A percentile compares a stretch with the other conserved stretches of the same genome.
These are phyloP conservation scores for Platycercus adscitus DNA, from an alignment of 2,113 vertebrate genomes.

Conservation along the genomic window DNA sequence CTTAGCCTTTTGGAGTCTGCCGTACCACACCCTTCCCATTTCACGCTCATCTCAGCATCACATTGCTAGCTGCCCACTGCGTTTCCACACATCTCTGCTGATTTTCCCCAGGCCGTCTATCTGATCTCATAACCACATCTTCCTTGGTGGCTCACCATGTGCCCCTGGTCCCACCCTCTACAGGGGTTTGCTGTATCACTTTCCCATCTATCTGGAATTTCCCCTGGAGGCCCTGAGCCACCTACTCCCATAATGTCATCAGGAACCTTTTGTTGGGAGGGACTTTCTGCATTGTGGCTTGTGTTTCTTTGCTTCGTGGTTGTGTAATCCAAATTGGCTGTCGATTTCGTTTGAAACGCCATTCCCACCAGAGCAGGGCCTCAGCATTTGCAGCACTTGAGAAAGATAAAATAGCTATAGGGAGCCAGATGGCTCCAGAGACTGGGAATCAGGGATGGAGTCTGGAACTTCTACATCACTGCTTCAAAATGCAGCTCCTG, in stretches of 20 bases:
- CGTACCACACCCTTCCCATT: constrained; percentile 44
- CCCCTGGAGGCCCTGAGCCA: constrained; percentile 18
- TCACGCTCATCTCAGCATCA: neutral
- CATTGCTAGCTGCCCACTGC: neutral
- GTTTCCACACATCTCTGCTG: constrained; percentile 20
- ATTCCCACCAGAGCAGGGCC: neutral
- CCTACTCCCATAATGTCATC: constrained; percentile 13
- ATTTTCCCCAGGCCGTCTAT: neutral
- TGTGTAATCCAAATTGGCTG: neutral
- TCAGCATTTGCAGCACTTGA: neutral
- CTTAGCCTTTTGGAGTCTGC: neutral
- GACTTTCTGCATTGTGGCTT: neutral
- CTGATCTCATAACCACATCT: constrained; percentile 59
- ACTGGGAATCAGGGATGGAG: neutral
- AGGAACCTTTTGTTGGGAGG: neutral
- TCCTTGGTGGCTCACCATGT: neutral
- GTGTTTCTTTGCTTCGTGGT: neutral
- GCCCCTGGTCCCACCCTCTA: neutral
- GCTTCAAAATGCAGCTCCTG: constrained; percentile 10
- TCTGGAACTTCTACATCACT: neutral
- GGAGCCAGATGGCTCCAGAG: constrained; percentile 30
- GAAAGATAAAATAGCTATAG: neutral
- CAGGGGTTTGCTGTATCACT: neutral
- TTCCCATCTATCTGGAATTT: constrained; percentile 55
- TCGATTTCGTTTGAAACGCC: neutral